phyloP scores from a whole-genome alignment of 2,888 invertebrate species.

The Cephus spinipes region DNA sequence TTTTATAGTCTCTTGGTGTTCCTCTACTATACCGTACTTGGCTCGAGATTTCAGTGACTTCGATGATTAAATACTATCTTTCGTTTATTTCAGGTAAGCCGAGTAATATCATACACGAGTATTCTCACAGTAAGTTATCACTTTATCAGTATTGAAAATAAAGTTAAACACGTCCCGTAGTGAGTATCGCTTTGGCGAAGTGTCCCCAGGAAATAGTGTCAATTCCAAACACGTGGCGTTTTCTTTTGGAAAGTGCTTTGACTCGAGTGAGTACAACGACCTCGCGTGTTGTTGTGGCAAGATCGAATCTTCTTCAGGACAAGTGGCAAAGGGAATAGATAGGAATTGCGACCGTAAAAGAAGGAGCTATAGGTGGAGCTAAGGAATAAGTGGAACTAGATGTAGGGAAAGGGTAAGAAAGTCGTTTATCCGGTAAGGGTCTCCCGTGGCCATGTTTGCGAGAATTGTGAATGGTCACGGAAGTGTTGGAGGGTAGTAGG shows the following conservation, averaged over 20 bases:
- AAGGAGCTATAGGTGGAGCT: neutral
- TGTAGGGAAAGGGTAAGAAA: neutral
- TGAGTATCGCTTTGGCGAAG: neutral
- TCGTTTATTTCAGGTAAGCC: neutral
- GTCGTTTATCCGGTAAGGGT: slow-evolving; percentile 12
- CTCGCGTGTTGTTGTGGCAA: neutral
- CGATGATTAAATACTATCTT: neutral
- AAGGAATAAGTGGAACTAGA: neutral
- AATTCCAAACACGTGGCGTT: neutral
- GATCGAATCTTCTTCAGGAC: neutral
- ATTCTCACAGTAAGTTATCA: neutral
- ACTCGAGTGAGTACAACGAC: neutral
- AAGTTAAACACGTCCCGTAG: neutral
- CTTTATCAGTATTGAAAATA: neutral
- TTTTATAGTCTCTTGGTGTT: neutral
- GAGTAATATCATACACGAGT: neutral
- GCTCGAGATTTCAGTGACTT: neutral
- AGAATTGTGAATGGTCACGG: neutral
- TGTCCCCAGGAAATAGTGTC: neutral
- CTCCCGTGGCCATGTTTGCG: slow-evolving; percentile 8
- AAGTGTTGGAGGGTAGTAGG: slow-evolving; percentile 9
- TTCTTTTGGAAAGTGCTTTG: neutral
- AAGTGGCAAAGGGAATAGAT: neutral
- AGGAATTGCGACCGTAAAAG: neutral
- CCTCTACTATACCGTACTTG: neutral